These are phyloP conservation scores for Gambusia holbrooki DNA, from an alignment of 2,113 vertebrate genomes.

Conservation along the genomic window DNA sequence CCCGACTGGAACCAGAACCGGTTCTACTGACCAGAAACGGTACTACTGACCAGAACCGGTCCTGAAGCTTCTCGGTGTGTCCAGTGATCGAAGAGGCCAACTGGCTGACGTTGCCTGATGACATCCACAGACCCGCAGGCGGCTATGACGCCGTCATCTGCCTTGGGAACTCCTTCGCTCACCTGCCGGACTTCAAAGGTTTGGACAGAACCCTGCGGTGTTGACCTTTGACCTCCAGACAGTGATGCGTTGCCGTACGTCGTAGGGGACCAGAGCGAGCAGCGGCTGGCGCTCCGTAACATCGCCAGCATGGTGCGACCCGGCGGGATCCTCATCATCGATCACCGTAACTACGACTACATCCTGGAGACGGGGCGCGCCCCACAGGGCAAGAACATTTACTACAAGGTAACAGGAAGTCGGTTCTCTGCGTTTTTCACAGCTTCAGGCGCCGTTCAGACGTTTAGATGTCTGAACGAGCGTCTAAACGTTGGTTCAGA, in stretches of 20 bases:
- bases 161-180: slow-evolving; percentile 96
- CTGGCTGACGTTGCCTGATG: slow-evolving; percentile 90
- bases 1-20: too few relatives aligned
- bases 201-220: neutral
- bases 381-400: slow-evolving; percentile 95
- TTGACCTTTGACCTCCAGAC: too few relatives aligned
- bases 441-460: neutral
- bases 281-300: slow-evolving; percentile 91
- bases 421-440: neutral
- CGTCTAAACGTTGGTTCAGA: too few relatives aligned
- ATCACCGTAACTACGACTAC: slow-evolving; percentile 97
- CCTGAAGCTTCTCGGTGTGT: too few relatives aligned
- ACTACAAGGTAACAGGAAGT: slow-evolving; percentile 88
- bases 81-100: slow-evolving; percentile 97
- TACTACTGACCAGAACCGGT: too few relatives aligned
- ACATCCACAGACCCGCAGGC: slow-evolving; percentile 84
- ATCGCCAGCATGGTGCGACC: slow-evolving; percentile 93
- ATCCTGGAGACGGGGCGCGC: slow-evolving; percentile 92
- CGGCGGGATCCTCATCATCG: slow-evolving; percentile 91
- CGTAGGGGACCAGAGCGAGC: slow-evolving; percentile 94
- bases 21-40: too few relatives aligned
- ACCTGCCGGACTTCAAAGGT: slow-evolving; percentile 98
- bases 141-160: slow-evolving; percentile 97
- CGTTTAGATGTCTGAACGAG: too few relatives aligned
- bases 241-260: neutral